Percentiles rank a stretch among this genome's conserved stretches.
These are phyloP conservation scores for Trachelus stipa DNA, from an alignment of 2,888 invertebrate species.

Conservation along the genomic window DNA sequence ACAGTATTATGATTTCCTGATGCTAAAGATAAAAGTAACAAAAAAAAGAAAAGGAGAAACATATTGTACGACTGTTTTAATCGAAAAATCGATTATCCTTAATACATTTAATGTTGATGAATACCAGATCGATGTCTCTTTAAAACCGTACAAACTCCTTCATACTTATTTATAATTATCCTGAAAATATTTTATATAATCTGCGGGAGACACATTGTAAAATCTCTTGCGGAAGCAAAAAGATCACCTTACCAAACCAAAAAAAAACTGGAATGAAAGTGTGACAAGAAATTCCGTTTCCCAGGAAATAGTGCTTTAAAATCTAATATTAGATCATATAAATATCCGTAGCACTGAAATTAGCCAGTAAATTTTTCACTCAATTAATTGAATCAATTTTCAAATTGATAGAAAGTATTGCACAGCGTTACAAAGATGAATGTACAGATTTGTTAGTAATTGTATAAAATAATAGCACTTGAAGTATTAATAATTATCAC, in stretches of 20 bases:
- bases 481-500: neutral
- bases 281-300: neutral
- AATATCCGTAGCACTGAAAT: neutral
- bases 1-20: neutral
- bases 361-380: neutral
- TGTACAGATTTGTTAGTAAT: neutral
- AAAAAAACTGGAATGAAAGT: neutral
- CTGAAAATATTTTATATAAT: neutral
- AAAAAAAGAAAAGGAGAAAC: neutral
- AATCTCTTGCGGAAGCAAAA: neutral
- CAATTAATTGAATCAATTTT: too few relatives aligned
- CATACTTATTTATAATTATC: neutral
- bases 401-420: neutral
- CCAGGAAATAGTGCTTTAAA: neutral
- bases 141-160: neutral
- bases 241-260: neutral
- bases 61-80: neutral
- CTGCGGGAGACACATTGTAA: neutral
- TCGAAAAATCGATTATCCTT: neutral
- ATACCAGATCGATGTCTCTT: neutral
- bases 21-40: neutral
- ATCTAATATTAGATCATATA: neutral
- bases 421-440: neutral
- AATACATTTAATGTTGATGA: neutral
- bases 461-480: neutral